Evolutionary conservation across 2,113 vertebrate species (phyloP), one percentile per base, ranked within the genome.

Genomic region (Lucifuga dentata): DNA sequence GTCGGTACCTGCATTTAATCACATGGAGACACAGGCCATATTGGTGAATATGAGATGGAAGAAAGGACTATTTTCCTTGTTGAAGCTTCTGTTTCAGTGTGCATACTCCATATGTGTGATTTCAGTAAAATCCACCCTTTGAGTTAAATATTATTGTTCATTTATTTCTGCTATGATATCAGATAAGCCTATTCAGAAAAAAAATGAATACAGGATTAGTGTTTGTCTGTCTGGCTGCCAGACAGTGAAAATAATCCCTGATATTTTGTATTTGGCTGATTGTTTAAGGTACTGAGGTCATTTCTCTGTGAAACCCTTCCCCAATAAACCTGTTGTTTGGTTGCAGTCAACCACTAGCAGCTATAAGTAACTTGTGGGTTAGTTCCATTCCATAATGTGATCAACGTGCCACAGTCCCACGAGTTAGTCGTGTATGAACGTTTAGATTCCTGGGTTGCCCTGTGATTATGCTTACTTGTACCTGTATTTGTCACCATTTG

Each of bases 51-150:
- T 44, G 12, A 40, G 19, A 52, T 36, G 12, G 33, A 10, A 6
- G 11, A n/a, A 33, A 12, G n/a, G 45, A 17, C 24, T 16, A 1
- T 7, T 23, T 33, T 57, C n/a, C 12, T 41, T 1, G 32, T 39
- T 5, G 3, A 56, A 35, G 33, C 55, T 33, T 20, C 32, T 23
- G 21, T 46, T 44, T 48, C 8, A 40, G 62, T 32, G 44, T 45
- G 21, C 19, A 11, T n/a, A 13, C 23, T 40, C 11, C 2, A 2
- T 19, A 41, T 39, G 12, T 17, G 5, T 48, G 45, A 3, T 50
- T 58, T 11, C 21, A 13, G 35, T 55, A 33, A 15, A 60, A 39
- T 16, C 55, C n/a, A n/a, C 52, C 20, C 17, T 62, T n/a, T n/a
- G n/a, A n/a, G n/a, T n/a, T n/a, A n/a, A n/a, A n/a, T n/a, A n/a